Conservation (phyloP, 2,113 vertebrate genomes). For the Gila orcuttii region DNA sequence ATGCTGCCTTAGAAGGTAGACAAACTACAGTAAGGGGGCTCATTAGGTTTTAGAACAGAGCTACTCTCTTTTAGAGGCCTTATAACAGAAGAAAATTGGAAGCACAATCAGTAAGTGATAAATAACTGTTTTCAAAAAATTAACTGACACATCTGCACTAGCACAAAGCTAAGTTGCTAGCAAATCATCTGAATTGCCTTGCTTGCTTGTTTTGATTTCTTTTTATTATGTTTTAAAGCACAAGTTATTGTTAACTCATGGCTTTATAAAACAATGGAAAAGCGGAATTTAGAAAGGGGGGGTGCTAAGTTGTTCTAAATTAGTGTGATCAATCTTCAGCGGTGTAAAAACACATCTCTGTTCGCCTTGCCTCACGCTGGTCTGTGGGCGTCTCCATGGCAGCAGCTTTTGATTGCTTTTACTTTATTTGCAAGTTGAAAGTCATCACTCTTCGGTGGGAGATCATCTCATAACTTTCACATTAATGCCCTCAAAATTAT, state of each 20-base stretch:
- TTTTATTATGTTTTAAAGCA: slow-evolving; percentile 1
- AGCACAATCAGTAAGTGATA: neutral
- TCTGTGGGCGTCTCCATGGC: slow-evolving; percentile 51
- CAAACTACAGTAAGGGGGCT: neutral
- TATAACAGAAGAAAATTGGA: neutral
- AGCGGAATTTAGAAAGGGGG: neutral
- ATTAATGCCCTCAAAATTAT: slow-evolving; percentile 69
- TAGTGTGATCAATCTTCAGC: slow-evolving; percentile 71
- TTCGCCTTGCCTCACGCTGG: slow-evolving; percentile 46
- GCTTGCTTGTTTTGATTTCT: slow-evolving; percentile 5
- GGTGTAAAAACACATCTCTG: slow-evolving; percentile 54
- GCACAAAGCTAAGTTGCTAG: neutral
- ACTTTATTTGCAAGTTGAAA: slow-evolving; percentile 74
- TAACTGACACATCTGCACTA: neutral
- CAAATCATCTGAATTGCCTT: neutral
- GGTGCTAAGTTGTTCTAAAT: slow-evolving; percentile 54
- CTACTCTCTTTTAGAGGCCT: neutral
- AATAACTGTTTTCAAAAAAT: neutral
- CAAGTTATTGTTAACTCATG: neutral
- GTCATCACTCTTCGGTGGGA: slow-evolving; percentile 69
- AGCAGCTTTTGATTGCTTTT: slow-evolving; percentile 61
- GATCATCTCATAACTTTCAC: slow-evolving; percentile 76
- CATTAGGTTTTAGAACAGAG: neutral
- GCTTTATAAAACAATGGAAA: slow-evolving; percentile 36
- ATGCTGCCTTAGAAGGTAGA: no score